Evolutionary conservation across 2,113 vertebrate species (phyloP), one percentile per base, ranked within the genome.

Genomic region (Mesocricetus auratus): DNA sequence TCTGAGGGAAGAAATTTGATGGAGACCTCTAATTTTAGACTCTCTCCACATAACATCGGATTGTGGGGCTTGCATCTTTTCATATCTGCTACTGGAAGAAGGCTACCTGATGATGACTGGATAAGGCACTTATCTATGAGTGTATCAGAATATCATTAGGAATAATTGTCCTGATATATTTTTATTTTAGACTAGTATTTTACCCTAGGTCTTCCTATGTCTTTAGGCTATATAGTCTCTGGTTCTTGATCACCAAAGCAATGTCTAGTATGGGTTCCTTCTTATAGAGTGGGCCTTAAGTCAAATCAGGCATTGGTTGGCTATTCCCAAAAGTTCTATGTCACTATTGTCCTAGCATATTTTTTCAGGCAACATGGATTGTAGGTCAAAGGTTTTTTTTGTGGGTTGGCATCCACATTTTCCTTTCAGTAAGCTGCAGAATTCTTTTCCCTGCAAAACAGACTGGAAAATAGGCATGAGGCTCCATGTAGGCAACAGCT

Each of bases 231-330:
- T 56, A 9, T 58, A 81, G 50, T 58, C 36, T 58, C 36, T 58
- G 36, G 5, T 24, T 58, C 36, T 81, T 24, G 9, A 39, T 81
- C 5, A 81, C 11, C 3, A 5, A 39, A 26, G 78, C 33, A 81
- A 53, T 13, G 33, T 56, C 1, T 7, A 11, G 2, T n/a, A 79
- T 56, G 33, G 19, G 10, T 56, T 56, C 2, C 5, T n/a, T 56
- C 5, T 24, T 4, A 22, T n/a, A 2, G 33, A 58, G 11, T 58
- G 11, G 10, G 5, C 12, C 5, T 58, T 7, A 39, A 2, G 21
- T 58, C 56, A 39, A 39, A 39, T 81, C 21, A n/a, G 36, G n/a
- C 11, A n/a, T 58, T 58, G 21, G 21, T 22, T n/a, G 13, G 33
- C 9, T 11, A 36, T 4, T 21, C 17, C 1, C 19, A 22, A 9